Conservation (phyloP, 1,140 invertebrate genomes). For the Brachionus plicatilis region DNA sequence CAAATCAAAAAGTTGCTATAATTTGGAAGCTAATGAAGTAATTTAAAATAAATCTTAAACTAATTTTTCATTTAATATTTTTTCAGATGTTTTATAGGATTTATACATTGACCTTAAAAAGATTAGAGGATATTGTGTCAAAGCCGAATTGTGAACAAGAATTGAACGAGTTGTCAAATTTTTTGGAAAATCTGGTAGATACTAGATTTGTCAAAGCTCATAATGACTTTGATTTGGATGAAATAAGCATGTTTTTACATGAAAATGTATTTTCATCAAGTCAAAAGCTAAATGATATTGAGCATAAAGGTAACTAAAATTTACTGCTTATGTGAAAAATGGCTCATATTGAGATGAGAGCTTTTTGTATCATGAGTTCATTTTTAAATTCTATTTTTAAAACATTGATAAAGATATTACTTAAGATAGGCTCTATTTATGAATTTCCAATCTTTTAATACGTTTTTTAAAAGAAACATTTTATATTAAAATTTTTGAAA, state of each 20-base stretch:
- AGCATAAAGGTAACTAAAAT: background rate
- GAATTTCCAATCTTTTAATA: no score
- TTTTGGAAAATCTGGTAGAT: constrained; percentile 12
- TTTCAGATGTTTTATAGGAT: constrained; percentile 31
- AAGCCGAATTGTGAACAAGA: background rate
- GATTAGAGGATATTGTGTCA: background rate
- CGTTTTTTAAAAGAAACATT: no score
- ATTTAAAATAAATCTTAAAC: background rate
- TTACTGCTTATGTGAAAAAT: no score
- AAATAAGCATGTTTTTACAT: constrained; percentile 14
- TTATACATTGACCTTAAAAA: background rate
- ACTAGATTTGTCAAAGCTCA: constrained; percentile 27
- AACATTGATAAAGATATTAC: no score
- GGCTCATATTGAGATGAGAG: no score
- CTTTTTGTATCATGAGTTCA: no score
- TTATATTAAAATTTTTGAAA: no score
- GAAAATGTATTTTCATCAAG: constrained; percentile 7
- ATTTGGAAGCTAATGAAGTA: constrained; percentile 38
- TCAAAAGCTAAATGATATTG: background rate
- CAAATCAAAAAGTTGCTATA: constrained; percentile 22
- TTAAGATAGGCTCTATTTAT: no score
- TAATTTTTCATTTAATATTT: background rate
- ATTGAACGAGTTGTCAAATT: background rate
- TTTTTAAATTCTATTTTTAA: no score
- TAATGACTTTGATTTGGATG: constrained; percentile 29